These are phyloP conservation scores for Pseudomyrmex gracilis DNA, from an alignment of 1,140 invertebrate genomes.

Conservation along the genomic window DNA sequence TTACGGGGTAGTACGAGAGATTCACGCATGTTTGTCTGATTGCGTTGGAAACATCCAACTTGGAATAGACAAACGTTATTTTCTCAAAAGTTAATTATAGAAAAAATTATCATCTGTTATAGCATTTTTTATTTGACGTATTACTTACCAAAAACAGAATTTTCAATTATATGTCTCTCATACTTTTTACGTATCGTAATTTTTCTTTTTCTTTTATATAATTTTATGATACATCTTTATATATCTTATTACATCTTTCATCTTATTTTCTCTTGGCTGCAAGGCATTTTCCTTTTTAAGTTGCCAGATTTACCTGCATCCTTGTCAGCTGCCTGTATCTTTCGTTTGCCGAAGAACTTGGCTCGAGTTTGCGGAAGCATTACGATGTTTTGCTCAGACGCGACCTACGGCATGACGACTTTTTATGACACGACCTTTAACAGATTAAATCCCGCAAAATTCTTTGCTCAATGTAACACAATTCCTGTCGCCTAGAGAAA, in stretches of 20 bases:
- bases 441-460: conserved; percentile 31
- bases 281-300: conserved; percentile 20
- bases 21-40: conserved; percentile 13
- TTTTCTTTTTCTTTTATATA: conserved; percentile 10
- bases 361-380: conserved; percentile 13
- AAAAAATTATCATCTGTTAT: too few species aligned
- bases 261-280: background rate
- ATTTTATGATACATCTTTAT: background rate
- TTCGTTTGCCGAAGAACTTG: conserved; percentile 41
- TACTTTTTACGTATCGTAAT: background rate
- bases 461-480: background rate
- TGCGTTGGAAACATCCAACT: background rate
- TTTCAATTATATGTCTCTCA: too few species aligned
- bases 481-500: background rate
- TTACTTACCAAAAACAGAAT: background rate
- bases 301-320: conserved; percentile 29
- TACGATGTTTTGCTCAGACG: conserved; percentile 19
- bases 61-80: background rate
- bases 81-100: too few species aligned
- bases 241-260: background rate
- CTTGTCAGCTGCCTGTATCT: conserved; percentile 12
- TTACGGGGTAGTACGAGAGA: conserved; percentile 1
- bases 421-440: conserved; percentile 28
- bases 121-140: too few species aligned
- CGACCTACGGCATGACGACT: conserved; percentile 1